Percentiles rank a stretch among this genome's conserved stretches.
These are phyloP conservation scores for Theropithecus gelada DNA, from an alignment of 2,113 vertebrate species.

Conservation along the genomic window DNA sequence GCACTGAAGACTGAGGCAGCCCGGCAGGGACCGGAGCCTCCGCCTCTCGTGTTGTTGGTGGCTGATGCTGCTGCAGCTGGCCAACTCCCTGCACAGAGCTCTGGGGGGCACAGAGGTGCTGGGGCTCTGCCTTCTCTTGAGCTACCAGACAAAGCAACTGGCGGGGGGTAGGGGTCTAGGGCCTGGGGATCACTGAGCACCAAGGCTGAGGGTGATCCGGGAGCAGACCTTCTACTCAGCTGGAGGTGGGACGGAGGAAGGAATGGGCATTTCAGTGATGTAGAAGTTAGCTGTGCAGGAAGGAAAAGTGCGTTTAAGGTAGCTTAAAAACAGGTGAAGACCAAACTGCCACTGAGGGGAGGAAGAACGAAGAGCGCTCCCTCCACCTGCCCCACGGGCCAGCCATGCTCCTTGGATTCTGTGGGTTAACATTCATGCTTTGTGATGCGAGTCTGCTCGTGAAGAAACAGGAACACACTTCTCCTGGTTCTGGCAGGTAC, in stretches of 20 bases:
- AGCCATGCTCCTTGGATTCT: conserved; percentile 75
- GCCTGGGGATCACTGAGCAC: conserved; percentile 73
- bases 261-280: conserved; percentile 74
- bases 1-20: conserved; percentile 37
- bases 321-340: conserved; percentile 83
- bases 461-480: conserved; percentile 81
- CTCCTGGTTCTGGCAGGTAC: conserved; percentile 81
- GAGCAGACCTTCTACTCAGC: conserved; percentile 43
- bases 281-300: conserved; percentile 84
- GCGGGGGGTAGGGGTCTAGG: background rate
- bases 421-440: conserved; percentile 82
- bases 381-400: conserved; percentile 41
- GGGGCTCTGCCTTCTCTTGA: conserved; percentile 62
- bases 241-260: conserved; percentile 13
- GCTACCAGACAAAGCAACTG: conserved; percentile 51
- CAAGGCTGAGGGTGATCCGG: conserved; percentile 67
- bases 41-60: conserved; percentile 25
- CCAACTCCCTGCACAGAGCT: conserved; percentile 45
- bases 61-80: conserved; percentile 13
- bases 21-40: conserved; percentile 30
- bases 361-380: conserved; percentile 64
- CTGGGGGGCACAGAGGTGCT: background rate
- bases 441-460: conserved; percentile 79
- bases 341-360: conserved; percentile 81
- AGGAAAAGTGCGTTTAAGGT: conserved; percentile 84